Evolutionary conservation across 2,888 invertebrate species (phyloP), one percentile per base, ranked within the genome.

Genomic region (Pecten maximus): DNA sequence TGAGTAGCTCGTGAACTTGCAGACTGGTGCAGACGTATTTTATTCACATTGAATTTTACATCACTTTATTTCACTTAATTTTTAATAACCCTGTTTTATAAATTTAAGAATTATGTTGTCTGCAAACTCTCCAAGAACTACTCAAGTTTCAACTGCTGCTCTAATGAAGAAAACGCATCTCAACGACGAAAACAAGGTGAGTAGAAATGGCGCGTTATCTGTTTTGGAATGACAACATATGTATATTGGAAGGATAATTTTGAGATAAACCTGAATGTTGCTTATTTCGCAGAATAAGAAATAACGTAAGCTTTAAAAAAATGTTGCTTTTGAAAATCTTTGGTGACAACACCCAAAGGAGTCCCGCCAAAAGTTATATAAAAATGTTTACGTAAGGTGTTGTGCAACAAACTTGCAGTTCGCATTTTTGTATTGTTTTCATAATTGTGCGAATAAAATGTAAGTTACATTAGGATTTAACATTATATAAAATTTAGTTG

Each of bases 171-270:
- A 94, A 88, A 40, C 93, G 54, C 94, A 94, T 86, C 92, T 95
- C 40, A 93, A 93, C 40, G 95, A 95, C 91, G 95, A 96, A 94
- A 96, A 96, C 91, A 89, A 95, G 94, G 95, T 95, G 91, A 93
- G 92, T 89, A 40, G 6, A 74, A 74, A 35, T 74, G 74, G 88
- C 88, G 88, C 88, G 88, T 44, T 40, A n/a, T n/a, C 40, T 39
- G 50, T 50, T 89, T 39, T 48, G n/a, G n/a, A n/a, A n/a, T n/a
- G n/a, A 23, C 8, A 35, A 87, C 28, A n/a, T 87, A 87, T 87
- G 40, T n/a, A 44, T 28, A 40, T 40, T 87, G 50, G 23, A 35
- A 74, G 12, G 10, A 28, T 10, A 10, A 12, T 35, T 74, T 74
- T 60, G 4, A n/a, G 2, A 2, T 60, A 4, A n/a, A 60, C n/a